A percentile compares a stretch with the other conserved stretches of the same genome.
These are phyloP conservation scores for Amphibalanus amphitrite DNA, from an alignment of 1,140 invertebrate genomes.

Conservation along the genomic window DNA sequence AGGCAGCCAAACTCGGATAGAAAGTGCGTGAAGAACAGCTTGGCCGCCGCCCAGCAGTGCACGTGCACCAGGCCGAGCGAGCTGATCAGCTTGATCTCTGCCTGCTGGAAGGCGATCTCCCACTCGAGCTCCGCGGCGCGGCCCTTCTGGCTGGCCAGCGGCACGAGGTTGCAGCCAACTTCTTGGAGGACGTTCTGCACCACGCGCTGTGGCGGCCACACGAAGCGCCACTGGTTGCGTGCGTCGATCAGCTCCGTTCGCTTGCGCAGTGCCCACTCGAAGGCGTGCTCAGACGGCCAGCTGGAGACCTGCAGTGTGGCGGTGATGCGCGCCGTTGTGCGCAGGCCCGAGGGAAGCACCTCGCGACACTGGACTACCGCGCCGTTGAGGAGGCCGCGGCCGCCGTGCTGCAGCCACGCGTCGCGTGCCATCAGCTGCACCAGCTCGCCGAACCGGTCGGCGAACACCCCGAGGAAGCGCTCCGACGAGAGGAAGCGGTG, in stretches of 20 bases:
- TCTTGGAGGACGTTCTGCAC: constrained; percentile 39
- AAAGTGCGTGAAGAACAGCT: constrained; percentile 42
- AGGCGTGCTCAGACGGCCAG: constrained; percentile 40
- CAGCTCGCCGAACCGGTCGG: not conserved
- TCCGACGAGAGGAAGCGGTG: not conserved
- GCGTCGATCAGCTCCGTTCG: constrained; percentile 34
- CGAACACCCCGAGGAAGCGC: not conserved
- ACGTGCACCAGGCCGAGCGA: constrained; percentile 47
- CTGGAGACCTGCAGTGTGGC: constrained; percentile 21
- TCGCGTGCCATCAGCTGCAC: constrained; percentile 28
- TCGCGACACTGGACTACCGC: constrained; percentile 43
- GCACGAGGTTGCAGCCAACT: constrained; percentile 46
- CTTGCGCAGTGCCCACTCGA: constrained; percentile 40
- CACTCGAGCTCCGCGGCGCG: constrained; percentile 44
- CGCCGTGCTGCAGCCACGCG: constrained; percentile 36
- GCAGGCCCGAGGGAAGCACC: constrained; percentile 35
- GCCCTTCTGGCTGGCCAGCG: constrained; percentile 43
- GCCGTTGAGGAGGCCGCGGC: constrained; percentile 41
- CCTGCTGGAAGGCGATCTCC: constrained; percentile 50
- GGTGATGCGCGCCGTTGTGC: constrained; percentile 15
- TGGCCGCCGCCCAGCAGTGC: constrained; percentile 38
- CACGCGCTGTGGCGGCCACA: constrained; percentile 46
- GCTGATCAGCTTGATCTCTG: constrained; percentile 49
- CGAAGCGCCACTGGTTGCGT: constrained; percentile 24
- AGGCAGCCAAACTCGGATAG: constrained; percentile 27